phyloP scores from a whole-genome alignment of 2,888 invertebrate genomes.

The Cheilosia impressa region DNA sequence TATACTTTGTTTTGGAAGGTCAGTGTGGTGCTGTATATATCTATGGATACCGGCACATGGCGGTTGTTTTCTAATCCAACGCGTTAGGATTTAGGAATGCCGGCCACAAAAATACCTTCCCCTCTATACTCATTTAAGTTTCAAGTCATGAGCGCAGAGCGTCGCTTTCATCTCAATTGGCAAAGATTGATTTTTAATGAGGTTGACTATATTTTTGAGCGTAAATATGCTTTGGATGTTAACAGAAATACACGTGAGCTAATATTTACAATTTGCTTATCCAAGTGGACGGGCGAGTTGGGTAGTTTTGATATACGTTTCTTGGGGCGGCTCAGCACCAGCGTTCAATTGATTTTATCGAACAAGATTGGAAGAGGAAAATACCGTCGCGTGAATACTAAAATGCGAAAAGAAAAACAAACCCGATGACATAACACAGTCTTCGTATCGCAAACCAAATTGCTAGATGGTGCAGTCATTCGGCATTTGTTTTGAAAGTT shows the following conservation, averaged over 20 bases:
- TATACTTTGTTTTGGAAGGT: slow-evolving; percentile 50
- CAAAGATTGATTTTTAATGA: background rate
- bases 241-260: slow-evolving; percentile 13
- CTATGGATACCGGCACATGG: slow-evolving; percentile 22
- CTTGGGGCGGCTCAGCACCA: no score
- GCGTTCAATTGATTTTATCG: no score
- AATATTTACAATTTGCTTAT: background rate
- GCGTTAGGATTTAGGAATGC: slow-evolving; percentile 2
- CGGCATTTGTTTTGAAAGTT: no score
- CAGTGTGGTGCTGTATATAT: slow-evolving; percentile 9
- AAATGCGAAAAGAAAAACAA: background rate
- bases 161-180: background rate
- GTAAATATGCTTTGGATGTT: background rate
- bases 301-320: background rate
- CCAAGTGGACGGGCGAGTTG: background rate
- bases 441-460: no score
- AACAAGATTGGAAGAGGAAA: no score
- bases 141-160: slow-evolving; percentile 23
- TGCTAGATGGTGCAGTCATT: no score
- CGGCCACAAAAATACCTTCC: background rate
- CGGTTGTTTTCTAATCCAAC: slow-evolving; percentile 29
- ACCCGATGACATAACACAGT: slow-evolving; percentile 3
- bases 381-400: slow-evolving; percentile 25
- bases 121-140: slow-evolving; percentile 2
- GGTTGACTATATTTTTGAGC: background rate